phyloP scores from a whole-genome alignment of 2,113 vertebrate species.

The Penelope pileata region DNA sequence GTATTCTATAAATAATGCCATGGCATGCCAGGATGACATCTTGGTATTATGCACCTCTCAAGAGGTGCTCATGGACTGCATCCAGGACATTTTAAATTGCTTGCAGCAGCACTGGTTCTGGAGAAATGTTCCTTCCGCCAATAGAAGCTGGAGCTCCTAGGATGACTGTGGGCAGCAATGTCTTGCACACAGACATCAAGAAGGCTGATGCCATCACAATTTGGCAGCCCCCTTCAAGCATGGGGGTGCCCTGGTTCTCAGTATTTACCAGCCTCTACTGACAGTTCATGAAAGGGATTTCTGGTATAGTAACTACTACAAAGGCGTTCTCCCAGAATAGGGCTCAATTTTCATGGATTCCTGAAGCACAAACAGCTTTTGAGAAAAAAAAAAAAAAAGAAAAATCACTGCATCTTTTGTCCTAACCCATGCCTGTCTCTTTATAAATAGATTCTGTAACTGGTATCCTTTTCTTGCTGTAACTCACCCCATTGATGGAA shows the following conservation, averaged over 20 bases:
- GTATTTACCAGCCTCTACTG: not conserved
- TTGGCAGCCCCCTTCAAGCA: not conserved
- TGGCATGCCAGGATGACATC: not conserved
- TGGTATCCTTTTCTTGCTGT: not conserved
- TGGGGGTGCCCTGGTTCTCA: not conserved
- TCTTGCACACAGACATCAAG: not conserved
- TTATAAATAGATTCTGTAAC: not conserved
- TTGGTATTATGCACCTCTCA: fast-evolving
- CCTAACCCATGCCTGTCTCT: not conserved
- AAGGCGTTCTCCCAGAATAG: not conserved
- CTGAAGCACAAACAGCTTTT: not conserved
- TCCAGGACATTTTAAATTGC: not conserved
- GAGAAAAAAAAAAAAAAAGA: too few relatives aligned
- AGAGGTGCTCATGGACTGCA: not conserved
- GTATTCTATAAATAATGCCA: not conserved
- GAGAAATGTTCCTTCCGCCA: not conserved
- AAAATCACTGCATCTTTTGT: not conserved
- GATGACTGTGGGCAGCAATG: not conserved
- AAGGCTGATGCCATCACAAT: not conserved
- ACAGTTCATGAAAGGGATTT: not conserved
- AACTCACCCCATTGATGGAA: not conserved
- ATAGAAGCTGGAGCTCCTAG: not conserved
- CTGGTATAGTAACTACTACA: not conserved
- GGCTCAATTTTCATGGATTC: not conserved
- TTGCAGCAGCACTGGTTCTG: not conserved